A percentile compares a stretch with the other conserved stretches of the same genome.
Evolutionary conservation across 2,113 vertebrate species (phyloP).

Genomic region (Oncorhynchus tshawytscha): DNA sequence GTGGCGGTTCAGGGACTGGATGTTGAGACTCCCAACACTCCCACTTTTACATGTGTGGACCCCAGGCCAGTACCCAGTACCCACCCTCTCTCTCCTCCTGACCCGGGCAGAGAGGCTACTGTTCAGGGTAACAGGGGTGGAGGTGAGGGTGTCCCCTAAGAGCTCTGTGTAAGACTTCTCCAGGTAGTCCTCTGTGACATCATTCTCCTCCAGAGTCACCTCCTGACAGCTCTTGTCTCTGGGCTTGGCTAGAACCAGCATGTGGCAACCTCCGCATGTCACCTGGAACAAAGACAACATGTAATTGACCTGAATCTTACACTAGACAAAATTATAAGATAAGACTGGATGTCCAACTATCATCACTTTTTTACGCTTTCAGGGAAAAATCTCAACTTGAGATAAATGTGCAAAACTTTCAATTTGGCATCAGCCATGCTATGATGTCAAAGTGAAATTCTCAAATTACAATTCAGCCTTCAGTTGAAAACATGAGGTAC

Average conservation of each 20-base stretch:
- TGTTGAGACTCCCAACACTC: no score
- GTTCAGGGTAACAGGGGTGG: slow-evolving; percentile 61
- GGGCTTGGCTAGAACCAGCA: slow-evolving; percentile 87
- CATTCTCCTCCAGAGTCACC: slow-evolving; percentile 65
- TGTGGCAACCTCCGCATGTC: slow-evolving; percentile 92
- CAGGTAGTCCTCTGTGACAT: slow-evolving; percentile 69
- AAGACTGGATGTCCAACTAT: no score
- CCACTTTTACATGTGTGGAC: neutral
- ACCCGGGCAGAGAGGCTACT: slow-evolving; percentile 83
- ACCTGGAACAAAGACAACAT: slow-evolving; percentile 67
- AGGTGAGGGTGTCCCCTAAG: slow-evolving; percentile 46
- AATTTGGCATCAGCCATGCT: no score
- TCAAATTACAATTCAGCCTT: no score
- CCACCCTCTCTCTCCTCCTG: slow-evolving; percentile 87
- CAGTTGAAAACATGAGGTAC: neutral
- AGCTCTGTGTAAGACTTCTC: slow-evolving; percentile 60
- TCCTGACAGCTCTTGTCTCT: slow-evolving; percentile 52
- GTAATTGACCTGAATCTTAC: no score
- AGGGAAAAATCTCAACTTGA: no score
- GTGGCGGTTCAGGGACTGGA: neutral
- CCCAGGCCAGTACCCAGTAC: slow-evolving; percentile 13
- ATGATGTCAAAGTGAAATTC: no score
- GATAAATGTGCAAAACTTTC: no score
- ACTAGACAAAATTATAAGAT: no score
- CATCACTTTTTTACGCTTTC: no score